Conservation (phyloP, 2,797 vertebrate genomes). For the Valencia hispanica region DNA sequence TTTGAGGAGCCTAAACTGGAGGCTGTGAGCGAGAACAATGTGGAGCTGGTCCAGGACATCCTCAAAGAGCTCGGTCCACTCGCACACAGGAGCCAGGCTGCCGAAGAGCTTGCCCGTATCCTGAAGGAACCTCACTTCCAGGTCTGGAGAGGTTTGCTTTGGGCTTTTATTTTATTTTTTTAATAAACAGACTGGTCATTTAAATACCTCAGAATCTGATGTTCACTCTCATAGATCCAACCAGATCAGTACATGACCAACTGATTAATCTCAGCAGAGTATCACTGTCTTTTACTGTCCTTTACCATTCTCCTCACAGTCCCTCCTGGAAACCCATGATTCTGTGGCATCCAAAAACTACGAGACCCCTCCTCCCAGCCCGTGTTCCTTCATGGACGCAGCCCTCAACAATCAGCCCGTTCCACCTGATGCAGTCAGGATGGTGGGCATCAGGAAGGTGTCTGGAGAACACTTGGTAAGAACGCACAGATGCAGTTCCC, state of each 20-base stretch:
- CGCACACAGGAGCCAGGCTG: constrained; percentile 77
- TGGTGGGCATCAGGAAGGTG: constrained; percentile 96
- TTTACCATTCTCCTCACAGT: constrained; percentile 73
- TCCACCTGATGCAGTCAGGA: constrained; percentile 92
- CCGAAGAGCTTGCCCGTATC: constrained; percentile 87
- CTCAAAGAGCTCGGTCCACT: constrained; percentile 88
- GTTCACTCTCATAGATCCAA: not conserved
- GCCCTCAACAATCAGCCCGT: constrained; percentile 90
- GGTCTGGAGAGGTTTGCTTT: constrained; percentile 72
- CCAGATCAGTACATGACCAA: not conserved
- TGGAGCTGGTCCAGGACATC: constrained; percentile 96
- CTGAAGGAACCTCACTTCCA: constrained; percentile 96
- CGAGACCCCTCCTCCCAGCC: constrained; percentile 91
- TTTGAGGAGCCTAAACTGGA: constrained; percentile 93
- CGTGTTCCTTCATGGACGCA: constrained; percentile 87
- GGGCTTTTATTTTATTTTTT: constrained; percentile 1
- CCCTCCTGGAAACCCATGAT: constrained; percentile 94
- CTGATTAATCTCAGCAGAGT: not conserved
- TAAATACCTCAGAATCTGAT: not conserved
- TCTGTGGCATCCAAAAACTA: constrained; percentile 96
- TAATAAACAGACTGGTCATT: not conserved
- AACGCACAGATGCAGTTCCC: constrained; percentile 18
- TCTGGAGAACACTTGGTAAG: constrained; percentile 93
- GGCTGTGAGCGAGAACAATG: constrained; percentile 93
- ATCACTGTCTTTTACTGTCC: not conserved